Evolutionary conservation across 23 tunicate genomes (phyloP).

Genomic region (Ciona savignyi): DNA sequence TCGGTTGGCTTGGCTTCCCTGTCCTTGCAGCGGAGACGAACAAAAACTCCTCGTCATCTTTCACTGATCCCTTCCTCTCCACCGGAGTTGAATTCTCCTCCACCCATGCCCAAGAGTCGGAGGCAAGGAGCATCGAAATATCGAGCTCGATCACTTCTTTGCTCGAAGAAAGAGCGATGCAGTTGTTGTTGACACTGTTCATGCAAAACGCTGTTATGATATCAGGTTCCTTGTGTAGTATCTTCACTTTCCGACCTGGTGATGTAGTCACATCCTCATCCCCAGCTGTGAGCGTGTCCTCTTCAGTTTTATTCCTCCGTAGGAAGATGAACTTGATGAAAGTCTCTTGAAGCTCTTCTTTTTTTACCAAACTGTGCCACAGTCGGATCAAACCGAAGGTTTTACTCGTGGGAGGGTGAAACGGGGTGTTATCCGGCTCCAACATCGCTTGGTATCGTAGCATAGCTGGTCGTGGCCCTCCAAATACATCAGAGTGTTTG

Average conservation of each 20-base stretch:
- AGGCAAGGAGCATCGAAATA: slow-evolving; percentile 40
- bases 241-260: slow-evolving; percentile 17
- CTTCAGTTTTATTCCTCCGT: slow-evolving; percentile 7
- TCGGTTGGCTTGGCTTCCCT: not conserved
- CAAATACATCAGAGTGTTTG: not conserved
- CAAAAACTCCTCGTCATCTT: slow-evolving; percentile 70
- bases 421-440: slow-evolving; percentile 74
- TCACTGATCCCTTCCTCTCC: slow-evolving; percentile 4
- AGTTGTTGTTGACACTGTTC: slow-evolving; percentile 81
- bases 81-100: slow-evolving; percentile 38
- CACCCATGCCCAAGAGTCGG: slow-evolving; percentile 73
- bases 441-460: slow-evolving; percentile 64
- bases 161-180: slow-evolving; percentile 60
- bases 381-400: slow-evolving; percentile 31
- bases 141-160: slow-evolving; percentile 80
- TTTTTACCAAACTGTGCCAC: slow-evolving; percentile 72
- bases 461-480: slow-evolving; percentile 48
- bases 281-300: not conserved
- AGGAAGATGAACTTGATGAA: slow-evolving; percentile 77
- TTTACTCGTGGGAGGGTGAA: slow-evolving; percentile 2
- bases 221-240: slow-evolving; percentile 76
- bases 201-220: slow-evolving; percentile 67
- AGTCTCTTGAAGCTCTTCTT: slow-evolving; percentile 50
- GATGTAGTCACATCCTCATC: not conserved
- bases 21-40: slow-evolving; percentile 28